A percentile compares a stretch with the other conserved stretches of the same genome.
These are phyloP conservation scores for Chalcis sispes DNA, from an alignment of 2,888 invertebrate species.

Conservation along the genomic window DNA sequence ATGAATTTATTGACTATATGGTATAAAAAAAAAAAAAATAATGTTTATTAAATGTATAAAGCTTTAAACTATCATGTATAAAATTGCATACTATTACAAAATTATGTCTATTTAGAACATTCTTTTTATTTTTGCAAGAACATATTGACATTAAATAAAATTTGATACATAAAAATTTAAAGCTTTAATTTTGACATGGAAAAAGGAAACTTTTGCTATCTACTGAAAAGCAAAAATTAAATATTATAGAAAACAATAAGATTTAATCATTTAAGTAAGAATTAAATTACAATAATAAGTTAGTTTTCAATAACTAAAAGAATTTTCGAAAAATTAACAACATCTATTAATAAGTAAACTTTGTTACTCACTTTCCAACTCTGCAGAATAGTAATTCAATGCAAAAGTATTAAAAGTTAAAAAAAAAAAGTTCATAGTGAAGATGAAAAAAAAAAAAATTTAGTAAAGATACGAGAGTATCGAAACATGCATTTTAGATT, in stretches of 20 bases:
- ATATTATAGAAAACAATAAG: too few relatives aligned
- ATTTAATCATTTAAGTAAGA: too few relatives aligned
- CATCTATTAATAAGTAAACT: constrained; percentile 21
- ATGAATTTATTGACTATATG: constrained; percentile 2
- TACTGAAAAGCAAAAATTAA: constrained; percentile 11
- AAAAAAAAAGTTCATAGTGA: constrained; percentile 1
- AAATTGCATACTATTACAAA: background rate
- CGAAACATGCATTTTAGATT: constrained; percentile 34
- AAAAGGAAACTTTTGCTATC: background rate
- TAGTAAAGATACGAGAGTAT: constrained; percentile 21
- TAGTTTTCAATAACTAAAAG: constrained; percentile 5
- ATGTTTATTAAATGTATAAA: constrained; percentile 7
- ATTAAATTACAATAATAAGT: background rate
- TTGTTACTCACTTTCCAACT: constrained; percentile 56
- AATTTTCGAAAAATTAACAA: constrained; percentile 30
- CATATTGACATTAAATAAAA: too few relatives aligned
- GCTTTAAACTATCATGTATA: too few relatives aligned
- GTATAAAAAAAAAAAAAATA: constrained; percentile 12
- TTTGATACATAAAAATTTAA: too few relatives aligned
- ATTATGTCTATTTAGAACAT: background rate
- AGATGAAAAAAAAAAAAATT: background rate
- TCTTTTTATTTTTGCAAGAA: too few relatives aligned
- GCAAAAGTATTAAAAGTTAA: constrained; percentile 11
- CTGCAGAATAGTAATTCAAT: constrained; percentile 47
- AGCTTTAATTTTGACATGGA: too few relatives aligned